Evolutionary conservation across 2,888 invertebrate species (phyloP), one percentile per base, ranked within the genome.

Genomic region (Chrysolina haemoptera): DNA sequence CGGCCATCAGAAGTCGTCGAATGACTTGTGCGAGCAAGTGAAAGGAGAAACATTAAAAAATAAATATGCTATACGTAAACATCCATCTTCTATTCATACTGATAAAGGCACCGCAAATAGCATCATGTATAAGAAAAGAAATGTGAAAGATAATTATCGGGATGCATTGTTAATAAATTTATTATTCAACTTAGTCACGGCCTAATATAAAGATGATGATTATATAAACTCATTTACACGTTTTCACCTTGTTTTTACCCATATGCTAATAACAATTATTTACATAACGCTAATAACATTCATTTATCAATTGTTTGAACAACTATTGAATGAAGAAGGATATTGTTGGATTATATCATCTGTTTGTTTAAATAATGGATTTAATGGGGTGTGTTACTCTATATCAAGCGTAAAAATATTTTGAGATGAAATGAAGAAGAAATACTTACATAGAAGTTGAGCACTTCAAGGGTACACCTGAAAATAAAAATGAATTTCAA

Each of bases 171-270:
- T 20, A 53, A 20, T 53, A 53, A 12, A 53, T 10, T 12, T 53
- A 12, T 35, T 53, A 53, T 4, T 12, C 14, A 11, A 12, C 20
- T 20, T 4, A 53, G 53, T 53, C 53, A 53, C 20, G 20, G 53
- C 53, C 20, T 11, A 53, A 53, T 53, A 53, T 53, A 53, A 53
- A 20, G 53, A 53, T 53, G 53, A 53, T 53, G 53, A 53, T 53
- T 53, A 53, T 53, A 53, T 20, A 53, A 53, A 53, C 53, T 20
- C 11, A 53, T 53, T 53, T 53, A 18, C 53, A 53, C 3, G 53
- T 53, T 53, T 53, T 53, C 20, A 53, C 11, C 11, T 20, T 0
- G 53, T 53, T 53, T 53, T 53, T 53, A 53, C 11, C 11, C 53
- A 20, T 5, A 8, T 53, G 18, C 20, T 18, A 53, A 53, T 53